phyloP scores from a whole-genome alignment of 2,113 vertebrate genomes.

The Cranoglanis bouderius region DNA sequence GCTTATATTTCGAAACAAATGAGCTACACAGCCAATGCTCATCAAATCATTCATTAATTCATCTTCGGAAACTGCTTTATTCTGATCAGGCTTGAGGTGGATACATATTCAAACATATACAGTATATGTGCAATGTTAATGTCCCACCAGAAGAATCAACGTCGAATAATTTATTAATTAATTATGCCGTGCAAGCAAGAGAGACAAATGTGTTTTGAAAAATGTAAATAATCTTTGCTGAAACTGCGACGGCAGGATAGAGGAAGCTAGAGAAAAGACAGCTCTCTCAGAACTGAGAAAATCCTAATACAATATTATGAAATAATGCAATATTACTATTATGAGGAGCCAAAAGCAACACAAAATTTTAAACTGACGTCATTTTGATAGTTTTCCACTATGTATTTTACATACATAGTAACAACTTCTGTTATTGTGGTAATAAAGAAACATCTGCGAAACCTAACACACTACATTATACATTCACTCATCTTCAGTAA shows the following conservation, averaged over 20 bases:
- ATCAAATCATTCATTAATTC: not conserved
- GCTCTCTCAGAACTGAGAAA: not conserved
- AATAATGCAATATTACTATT: not conserved
- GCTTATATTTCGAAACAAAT: not conserved
- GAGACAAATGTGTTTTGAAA: not conserved
- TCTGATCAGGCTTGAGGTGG: not conserved
- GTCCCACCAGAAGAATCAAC: not conserved
- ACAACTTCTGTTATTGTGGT: not conserved
- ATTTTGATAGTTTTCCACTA: not conserved
- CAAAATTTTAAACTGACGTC: not conserved
- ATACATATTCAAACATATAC: not conserved
- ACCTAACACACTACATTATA: not conserved
- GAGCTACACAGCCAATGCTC: not conserved
- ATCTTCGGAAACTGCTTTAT: not conserved
- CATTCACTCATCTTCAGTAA: not conserved
- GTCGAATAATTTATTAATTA: not conserved
- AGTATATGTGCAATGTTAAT: not conserved
- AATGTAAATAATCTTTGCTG: not conserved
- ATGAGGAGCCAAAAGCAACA: not conserved
- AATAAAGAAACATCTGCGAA: not conserved
- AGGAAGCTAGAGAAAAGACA: not conserved
- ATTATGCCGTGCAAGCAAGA: not conserved
- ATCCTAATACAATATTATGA: not conserved
- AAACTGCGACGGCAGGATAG: not conserved
- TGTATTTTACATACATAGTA: not conserved